Conservation (phyloP, 2,888 invertebrate species). For the Xanthia togata region DNA sequence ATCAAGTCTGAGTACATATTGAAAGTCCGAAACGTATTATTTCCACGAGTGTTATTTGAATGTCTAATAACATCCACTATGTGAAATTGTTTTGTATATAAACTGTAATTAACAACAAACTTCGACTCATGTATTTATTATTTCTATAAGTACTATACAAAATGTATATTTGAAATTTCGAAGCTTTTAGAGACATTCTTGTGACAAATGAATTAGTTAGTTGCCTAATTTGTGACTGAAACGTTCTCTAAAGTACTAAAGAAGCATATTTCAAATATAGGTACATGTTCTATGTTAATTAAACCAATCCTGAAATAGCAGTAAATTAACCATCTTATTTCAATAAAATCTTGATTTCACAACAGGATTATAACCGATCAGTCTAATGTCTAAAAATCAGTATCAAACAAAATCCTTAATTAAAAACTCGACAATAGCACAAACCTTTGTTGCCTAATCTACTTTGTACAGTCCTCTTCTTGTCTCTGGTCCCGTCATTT, state of each 20-base stretch:
- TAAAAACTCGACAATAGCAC: slow-evolving; percentile 37
- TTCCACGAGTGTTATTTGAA: slow-evolving; percentile 40
- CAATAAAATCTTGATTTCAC: slow-evolving; percentile 29
- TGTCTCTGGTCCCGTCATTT: slow-evolving; percentile 32
- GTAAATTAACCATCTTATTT: slow-evolving; percentile 40
- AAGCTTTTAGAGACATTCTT: slow-evolving; percentile 20
- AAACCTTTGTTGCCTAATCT: slow-evolving; percentile 49
- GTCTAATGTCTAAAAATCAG: slow-evolving; percentile 27
- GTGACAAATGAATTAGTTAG: slow-evolving; percentile 29
- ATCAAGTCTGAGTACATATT: slow-evolving; percentile 28
- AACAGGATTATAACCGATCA: slow-evolving; percentile 13
- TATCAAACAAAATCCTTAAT: slow-evolving; percentile 38
- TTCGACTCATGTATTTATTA: slow-evolving; percentile 25
- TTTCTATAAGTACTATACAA: slow-evolving; percentile 7
- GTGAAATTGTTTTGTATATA: slow-evolving; percentile 31
- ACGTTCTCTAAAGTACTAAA: slow-evolving; percentile 2
- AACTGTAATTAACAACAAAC: slow-evolving; percentile 27
- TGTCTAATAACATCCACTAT: slow-evolving; percentile 17
- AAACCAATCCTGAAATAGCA: slow-evolving; percentile 10
- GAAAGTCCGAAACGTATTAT: slow-evolving; percentile 35
- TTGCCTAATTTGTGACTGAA: slow-evolving; percentile 12
- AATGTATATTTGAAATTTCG: slow-evolving; percentile 26
- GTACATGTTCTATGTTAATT: slow-evolving; percentile 21
- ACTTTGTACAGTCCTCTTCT: slow-evolving; percentile 38
- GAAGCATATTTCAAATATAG: slow-evolving; percentile 7